phyloP scores from a whole-genome alignment of 2,888 invertebrate species.

The Drosophila colorata region DNA sequence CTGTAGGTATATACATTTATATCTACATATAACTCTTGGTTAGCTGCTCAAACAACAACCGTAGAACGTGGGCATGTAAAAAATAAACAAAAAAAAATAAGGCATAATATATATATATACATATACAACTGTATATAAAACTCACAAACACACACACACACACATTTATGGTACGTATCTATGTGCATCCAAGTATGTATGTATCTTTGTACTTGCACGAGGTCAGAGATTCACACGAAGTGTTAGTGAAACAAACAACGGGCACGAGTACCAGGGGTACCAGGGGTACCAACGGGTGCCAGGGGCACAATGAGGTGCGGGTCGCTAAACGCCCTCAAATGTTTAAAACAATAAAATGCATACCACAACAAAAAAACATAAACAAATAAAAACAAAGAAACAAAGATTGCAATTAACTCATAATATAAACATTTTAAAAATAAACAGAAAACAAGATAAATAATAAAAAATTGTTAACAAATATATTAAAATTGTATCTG shows the following conservation, averaged over 20 bases:
- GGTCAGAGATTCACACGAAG: conserved; percentile 47
- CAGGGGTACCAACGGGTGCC: not conserved
- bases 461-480: no score
- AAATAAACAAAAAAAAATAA: conserved; percentile 13
- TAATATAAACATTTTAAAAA: no score
- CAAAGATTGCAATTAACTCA: no score
- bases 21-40: conserved; percentile 19
- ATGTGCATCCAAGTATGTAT: conserved; percentile 16
- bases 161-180: not conserved
- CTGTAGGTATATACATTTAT: conserved; percentile 8
- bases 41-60: conserved; percentile 14
- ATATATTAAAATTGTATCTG: no score
- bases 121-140: not conserved
- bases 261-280: conserved; percentile 5
- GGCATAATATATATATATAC: not conserved
- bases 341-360: not conserved
- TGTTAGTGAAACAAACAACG: conserved; percentile 26
- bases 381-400: no score
- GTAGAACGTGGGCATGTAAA: conserved; percentile 12
- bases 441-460: no score
- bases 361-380: no score
- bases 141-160: no score
- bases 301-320: no score
- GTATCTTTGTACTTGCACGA: conserved; percentile 30
- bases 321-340: no score